phyloP scores from a whole-genome alignment of 64 coral and sea anemone genomes.

The Montipora foliosa region DNA sequence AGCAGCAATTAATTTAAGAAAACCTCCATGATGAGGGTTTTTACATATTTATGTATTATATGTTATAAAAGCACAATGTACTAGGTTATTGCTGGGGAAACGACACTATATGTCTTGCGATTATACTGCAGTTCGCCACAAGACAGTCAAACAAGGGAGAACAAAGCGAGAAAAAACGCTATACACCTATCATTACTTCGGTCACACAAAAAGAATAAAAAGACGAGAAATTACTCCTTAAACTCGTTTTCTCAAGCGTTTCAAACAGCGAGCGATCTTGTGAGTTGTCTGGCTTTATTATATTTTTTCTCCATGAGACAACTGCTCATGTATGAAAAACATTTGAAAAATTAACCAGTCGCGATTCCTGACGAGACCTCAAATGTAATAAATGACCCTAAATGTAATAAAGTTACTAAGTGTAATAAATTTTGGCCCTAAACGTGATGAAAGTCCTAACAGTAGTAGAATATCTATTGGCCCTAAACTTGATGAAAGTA shows the following conservation, averaged over 20 bases:
- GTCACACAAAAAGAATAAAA: background rate
- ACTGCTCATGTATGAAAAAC: too few species aligned
- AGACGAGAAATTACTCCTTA: background rate
- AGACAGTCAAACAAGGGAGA: conserved; percentile 1
- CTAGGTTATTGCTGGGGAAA: background rate
- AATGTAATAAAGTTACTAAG: too few species aligned
- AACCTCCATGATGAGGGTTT: background rate
- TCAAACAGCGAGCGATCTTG: background rate
- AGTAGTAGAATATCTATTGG: too few species aligned
- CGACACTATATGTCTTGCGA: background rate
- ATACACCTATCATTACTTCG: background rate
- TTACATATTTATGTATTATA: background rate
- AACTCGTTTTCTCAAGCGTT: background rate
- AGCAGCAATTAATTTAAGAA: background rate
- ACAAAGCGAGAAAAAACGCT: background rate
- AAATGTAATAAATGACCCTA: too few species aligned
- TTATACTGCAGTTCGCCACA: background rate
- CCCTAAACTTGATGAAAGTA: too few species aligned
- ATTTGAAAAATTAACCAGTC: too few species aligned
- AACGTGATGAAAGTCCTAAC: too few species aligned
- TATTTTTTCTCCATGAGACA: too few species aligned
- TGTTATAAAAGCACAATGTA: background rate
- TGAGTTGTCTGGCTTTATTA: too few species aligned
- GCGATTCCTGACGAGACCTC: too few species aligned
- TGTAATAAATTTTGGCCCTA: too few species aligned